These are phyloP conservation scores for Proctacanthus coquilletti DNA, from an alignment of 1,140 invertebrate species.

Conservation along the genomic window DNA sequence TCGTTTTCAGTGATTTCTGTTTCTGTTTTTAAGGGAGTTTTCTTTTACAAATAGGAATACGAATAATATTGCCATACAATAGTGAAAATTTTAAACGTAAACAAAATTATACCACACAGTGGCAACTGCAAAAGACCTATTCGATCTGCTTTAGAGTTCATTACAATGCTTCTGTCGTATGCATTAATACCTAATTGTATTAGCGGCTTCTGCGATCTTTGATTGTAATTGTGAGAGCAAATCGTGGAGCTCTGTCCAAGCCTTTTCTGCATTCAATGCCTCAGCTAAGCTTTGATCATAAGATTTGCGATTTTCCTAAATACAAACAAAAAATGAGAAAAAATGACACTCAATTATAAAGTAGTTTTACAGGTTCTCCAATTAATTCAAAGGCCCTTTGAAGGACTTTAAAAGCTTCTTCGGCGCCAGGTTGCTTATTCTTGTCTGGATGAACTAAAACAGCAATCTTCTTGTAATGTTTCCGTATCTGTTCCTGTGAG, in stretches of 20 bases:
- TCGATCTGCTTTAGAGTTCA: no score
- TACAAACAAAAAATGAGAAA: constrained; percentile 4
- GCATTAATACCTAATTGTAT: constrained; percentile 53
- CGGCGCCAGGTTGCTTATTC: constrained; percentile 83
- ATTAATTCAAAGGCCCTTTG: constrained; percentile 89
- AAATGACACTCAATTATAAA: background rate
- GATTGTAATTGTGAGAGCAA: constrained; percentile 72
- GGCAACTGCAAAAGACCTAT: no score
- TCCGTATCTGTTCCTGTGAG: constrained; percentile 84
- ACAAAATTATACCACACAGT: no score
- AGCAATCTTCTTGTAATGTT: constrained; percentile 84
- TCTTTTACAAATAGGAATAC: no score
- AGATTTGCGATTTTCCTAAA: constrained; percentile 58
- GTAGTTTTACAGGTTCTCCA: constrained; percentile 60
- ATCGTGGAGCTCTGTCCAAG: constrained; percentile 67
- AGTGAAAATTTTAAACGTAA: no score
- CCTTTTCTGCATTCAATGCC: constrained; percentile 64
- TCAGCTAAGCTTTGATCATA: constrained; percentile 56
- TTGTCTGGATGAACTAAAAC: constrained; percentile 91
- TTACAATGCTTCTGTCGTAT: no score
- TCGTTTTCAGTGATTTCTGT: no score
- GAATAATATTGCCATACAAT: no score
- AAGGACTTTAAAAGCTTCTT: constrained; percentile 91
- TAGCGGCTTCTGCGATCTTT: constrained; percentile 85
- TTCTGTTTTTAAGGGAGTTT: no score